Evolutionary conservation across 2,797 vertebrate genomes (phyloP), one percentile per base, ranked within the genome.

Genomic region (Mus spretus): DNA sequence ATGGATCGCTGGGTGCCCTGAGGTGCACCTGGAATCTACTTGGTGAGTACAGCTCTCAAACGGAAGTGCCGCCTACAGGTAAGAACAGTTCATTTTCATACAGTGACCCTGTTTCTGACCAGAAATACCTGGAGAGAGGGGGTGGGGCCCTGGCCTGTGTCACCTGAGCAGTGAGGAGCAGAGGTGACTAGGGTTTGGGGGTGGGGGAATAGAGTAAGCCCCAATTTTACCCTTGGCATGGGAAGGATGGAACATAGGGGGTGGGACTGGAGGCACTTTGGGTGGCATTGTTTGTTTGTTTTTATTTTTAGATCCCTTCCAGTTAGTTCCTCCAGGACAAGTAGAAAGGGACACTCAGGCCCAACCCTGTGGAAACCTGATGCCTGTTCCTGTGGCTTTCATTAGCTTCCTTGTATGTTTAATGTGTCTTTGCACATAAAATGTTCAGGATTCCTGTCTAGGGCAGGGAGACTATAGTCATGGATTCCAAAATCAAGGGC

Each of bases 401-500:
- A 40, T 55, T 74, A 55, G 28, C 4, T 34, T 55, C 57, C 57
- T 50, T 31, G 20, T 22, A 34, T n/a, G 17, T 50, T 40, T 72
- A 70, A 17, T 34, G 40, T 17, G 19, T 67, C 87, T 74, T 57
- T 75, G 65, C 0, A 13, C 28, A 47, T 67, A 63, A 28, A 20
- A 19, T 14, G 55, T 65, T 86, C 28, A 34, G 34, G 37, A n/a
- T 26, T 50, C 59, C 57, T n/a, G 37, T 50, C 0, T 96, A 97
- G 95, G 65, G 57, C 83, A 79, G 90, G 77, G 93, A 93, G 75
- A 93, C 67, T 72, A 90, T 47, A 26, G 44, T 47, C 70, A 98
- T 98, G 98, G 97, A 63, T 53, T 12, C 63, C 93, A 98, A 98
- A 88, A 95, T 79, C 96, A 85, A 97, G 96, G 65, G 98, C 98